Percentiles rank a stretch among this genome's conserved stretches.
phyloP scores from a whole-genome alignment of 2,888 invertebrate genomes.

The Coleophora flavipennella region DNA sequence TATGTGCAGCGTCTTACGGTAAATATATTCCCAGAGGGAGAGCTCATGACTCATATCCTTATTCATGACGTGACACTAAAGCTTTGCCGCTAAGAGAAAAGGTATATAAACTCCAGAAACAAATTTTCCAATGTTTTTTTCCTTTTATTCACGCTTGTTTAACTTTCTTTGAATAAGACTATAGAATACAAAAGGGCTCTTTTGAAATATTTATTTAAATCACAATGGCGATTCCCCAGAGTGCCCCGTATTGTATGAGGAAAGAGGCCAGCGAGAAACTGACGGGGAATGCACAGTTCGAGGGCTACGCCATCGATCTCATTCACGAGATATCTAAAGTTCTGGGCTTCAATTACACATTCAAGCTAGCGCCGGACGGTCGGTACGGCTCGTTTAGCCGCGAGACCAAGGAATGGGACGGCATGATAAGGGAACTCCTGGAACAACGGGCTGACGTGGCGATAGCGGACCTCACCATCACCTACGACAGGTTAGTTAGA shows the following conservation, averaged over 20 bases:
- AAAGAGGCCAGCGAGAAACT: conserved; percentile 88
- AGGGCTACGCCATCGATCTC: conserved; percentile 95
- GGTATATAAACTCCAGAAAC: conserved; percentile 6
- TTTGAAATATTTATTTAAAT: neutral
- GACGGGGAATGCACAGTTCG: conserved; percentile 92
- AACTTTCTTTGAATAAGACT: neutral
- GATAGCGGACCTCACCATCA: conserved; percentile 97
- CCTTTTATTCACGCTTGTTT: neutral
- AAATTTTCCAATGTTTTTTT: conserved; percentile 6
- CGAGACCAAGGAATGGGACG: conserved; percentile 91
- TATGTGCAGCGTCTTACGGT: conserved; percentile 20
- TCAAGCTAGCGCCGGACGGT: conserved; percentile 88
- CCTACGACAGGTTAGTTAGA: conserved; percentile 86
- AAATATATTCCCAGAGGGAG: conserved; percentile 32
- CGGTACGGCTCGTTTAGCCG: conserved; percentile 87
- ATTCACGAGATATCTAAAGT: conserved; percentile 92
- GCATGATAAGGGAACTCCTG: conserved; percentile 89
- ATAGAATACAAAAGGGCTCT: neutral
- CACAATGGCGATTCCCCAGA: conserved; percentile 70
- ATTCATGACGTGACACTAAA: conserved; percentile 27
- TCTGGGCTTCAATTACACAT: conserved; percentile 90
- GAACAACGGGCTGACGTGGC: conserved; percentile 95
- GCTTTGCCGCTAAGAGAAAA: conserved; percentile 8
- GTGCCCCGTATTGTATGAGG: conserved; percentile 96
- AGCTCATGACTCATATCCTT: conserved; percentile 27